Evolutionary conservation across 2,888 invertebrate species (phyloP), one percentile per base, ranked within the genome.

Genomic region (Drosophila flavopinicola): DNA sequence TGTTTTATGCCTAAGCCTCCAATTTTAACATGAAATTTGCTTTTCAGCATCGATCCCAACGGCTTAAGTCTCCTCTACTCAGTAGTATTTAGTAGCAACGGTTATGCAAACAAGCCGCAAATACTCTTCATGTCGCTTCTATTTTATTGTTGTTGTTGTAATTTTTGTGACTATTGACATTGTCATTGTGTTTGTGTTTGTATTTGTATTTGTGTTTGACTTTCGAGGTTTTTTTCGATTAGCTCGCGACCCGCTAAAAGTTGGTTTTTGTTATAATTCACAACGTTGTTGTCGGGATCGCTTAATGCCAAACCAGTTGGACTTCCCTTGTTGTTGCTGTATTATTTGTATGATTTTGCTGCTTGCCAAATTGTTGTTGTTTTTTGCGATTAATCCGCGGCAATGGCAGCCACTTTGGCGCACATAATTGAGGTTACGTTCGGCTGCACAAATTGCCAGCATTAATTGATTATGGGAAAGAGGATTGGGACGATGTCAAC

Each of bases 361-460:
- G 76, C 45, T 66, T 65, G 61, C 75, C 75, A 68, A 83, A 70
- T 70, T 85, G 75, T 71, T 71, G 73, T 63, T 75, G 53, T 60
- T 74, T 80, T 68, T 78, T 68, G 72, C 76, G 71, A 85, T 85
- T 84, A 84, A 85, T 84, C 73, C 75, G 17, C 66, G 61, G 66
- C 83, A 57, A 66, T 66, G 73, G 60, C 42, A 53, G 84, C 71
- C 80, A 80, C 75, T 79, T 86, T 78, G 76, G 78, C 72, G 76
- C 78, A 85, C 76, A 85, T 87, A 85, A 85, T 85, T 85, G 87
- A 79, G 85, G 85, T 85, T 87, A 76, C 87, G 70, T 83, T 80
- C 72, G 70, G 67, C 45, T 85, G 87, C 87, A 76, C 85, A 85
- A 85, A 85, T 85, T 87, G 85, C 83, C 80, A 66, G 70, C 70